Evolutionary conservation across 2,113 vertebrate species (phyloP).

Genomic region (Zapornia atra): DNA sequence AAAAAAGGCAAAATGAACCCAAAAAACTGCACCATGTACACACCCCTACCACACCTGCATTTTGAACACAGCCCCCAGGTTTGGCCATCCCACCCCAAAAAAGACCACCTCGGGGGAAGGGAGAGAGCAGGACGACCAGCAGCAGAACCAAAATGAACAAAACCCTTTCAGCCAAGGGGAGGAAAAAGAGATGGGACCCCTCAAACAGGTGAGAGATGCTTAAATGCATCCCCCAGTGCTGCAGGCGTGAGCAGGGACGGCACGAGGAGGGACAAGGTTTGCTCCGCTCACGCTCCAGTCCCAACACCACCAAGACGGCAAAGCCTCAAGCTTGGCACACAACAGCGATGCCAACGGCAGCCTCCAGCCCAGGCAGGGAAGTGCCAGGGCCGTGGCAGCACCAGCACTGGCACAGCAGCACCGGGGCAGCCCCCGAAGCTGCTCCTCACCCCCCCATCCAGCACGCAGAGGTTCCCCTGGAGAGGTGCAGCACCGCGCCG

Average conservation of each 20-base stretch:
- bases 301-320: neutral
- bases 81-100: neutral
- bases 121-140: neutral
- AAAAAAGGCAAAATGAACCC: neutral
- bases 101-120: neutral
- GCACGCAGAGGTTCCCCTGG: rapidly evolving
- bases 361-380: neutral
- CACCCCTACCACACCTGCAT: neutral
- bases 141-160: neutral
- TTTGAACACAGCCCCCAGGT: neutral
- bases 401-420: rapidly evolving
- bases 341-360: neutral
- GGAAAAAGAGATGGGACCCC: neutral
- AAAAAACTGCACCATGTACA: neutral
- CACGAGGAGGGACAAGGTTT: rapidly evolving
- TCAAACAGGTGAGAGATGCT: neutral
- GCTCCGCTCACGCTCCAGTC: rapidly evolving
- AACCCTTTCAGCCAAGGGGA: neutral
- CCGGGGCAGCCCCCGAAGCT: rapidly evolving
- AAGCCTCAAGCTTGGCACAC: rapidly evolving
- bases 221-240: neutral
- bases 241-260: no score
- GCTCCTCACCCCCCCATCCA: neutral
- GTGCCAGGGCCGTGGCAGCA: neutral
- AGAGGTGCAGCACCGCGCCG: neutral